Conservation (phyloP, 2,797 vertebrate genomes). For the Artibeus jamaicensis region DNA sequence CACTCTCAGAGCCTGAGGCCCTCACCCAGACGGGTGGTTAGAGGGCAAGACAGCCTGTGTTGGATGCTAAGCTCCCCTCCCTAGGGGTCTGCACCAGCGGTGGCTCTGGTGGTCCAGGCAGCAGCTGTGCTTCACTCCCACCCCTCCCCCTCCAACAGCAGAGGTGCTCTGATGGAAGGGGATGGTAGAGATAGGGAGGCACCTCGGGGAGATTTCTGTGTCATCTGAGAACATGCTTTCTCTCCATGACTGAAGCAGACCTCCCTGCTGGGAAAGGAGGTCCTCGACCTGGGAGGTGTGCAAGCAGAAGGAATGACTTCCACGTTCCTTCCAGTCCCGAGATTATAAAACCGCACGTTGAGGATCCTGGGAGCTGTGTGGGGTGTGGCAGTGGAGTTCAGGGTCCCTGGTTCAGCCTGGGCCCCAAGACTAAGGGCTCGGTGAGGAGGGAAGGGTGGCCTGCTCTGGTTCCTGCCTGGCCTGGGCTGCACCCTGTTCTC, state of each 20-base stretch:
- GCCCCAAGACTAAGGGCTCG: background rate
- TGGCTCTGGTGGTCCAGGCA: background rate
- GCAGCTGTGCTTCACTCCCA: background rate
- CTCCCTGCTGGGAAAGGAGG: background rate
- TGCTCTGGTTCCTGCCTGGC: background rate
- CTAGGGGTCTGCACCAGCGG: background rate
- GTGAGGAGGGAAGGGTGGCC: background rate
- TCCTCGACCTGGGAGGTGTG: background rate
- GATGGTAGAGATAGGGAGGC: background rate
- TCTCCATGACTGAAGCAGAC: background rate
- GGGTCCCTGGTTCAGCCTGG: background rate
- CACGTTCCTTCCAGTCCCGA: background rate
- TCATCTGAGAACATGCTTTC: background rate
- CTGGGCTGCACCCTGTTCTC: background rate
- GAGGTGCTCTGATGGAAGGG: background rate
- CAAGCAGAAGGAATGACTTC: background rate
- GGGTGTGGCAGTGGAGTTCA: background rate
- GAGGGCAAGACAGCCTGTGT: background rate
- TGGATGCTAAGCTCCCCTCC: background rate
- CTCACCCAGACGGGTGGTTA: background rate
- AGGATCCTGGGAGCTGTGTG: background rate
- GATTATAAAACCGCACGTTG: background rate
- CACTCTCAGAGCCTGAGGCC: background rate
- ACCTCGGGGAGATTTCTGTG: background rate
- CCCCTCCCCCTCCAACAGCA: background rate